phyloP scores from a whole-genome alignment of 2,113 vertebrate genomes.

The Hippocampus zosterae region DNA sequence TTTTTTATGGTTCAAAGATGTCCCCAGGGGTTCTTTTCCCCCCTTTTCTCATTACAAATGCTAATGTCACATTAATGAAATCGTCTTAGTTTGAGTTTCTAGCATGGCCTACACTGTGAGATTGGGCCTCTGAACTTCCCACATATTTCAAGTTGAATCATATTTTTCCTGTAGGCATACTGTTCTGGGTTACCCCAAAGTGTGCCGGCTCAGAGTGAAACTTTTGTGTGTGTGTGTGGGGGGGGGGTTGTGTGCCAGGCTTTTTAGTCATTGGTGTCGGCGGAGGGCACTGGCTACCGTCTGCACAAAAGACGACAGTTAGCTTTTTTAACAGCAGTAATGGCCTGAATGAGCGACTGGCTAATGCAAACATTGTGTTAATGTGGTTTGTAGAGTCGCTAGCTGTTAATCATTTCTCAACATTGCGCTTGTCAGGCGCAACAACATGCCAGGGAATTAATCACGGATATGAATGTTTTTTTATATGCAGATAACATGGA shows the following conservation, averaged over 20 bases:
- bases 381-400: slow-evolving; percentile 65
- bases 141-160: slow-evolving; percentile 64
- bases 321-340: slow-evolving; percentile 45
- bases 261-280: slow-evolving; percentile 37
- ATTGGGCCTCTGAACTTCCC: slow-evolving; percentile 66
- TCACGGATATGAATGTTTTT: slow-evolving; percentile 50
- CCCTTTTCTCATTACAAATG: slow-evolving; percentile 67
- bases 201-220: slow-evolving; percentile 4
- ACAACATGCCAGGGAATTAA: slow-evolving; percentile 57
- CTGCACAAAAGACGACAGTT: slow-evolving; percentile 32
- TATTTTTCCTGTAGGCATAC: slow-evolving; percentile 41
- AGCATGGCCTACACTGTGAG: slow-evolving; percentile 59
- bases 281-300: slow-evolving; percentile 27
- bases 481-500: slow-evolving; percentile 54
- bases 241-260: slow-evolving; percentile 31
- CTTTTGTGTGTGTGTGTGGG: not conserved
- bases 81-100: slow-evolving; percentile 68
- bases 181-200: slow-evolving; percentile 46
- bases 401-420: slow-evolving; percentile 76
- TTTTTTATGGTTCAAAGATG: slow-evolving; percentile 52
- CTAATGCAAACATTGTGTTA: slow-evolving; percentile 63
- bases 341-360: slow-evolving; percentile 43
- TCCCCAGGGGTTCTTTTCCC: slow-evolving; percentile 52
- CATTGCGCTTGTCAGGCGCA: slow-evolving; percentile 56
- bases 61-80: slow-evolving; percentile 74